Evolutionary conservation across 2,113 vertebrate species (phyloP).

Genomic region (Passer montanus): DNA sequence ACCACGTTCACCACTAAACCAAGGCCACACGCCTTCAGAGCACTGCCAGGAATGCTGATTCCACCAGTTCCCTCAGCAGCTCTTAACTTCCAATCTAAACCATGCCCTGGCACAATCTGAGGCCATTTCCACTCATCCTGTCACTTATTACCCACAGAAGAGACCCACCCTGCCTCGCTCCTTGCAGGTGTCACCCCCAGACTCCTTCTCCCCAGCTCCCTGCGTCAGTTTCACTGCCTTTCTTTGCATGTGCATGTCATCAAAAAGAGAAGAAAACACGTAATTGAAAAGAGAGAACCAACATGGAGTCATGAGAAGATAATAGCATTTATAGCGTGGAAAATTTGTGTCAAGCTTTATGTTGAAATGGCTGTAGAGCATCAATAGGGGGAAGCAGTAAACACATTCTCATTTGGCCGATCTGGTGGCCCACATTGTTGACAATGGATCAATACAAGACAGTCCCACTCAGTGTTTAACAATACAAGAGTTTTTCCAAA

Average conservation of each 20-base stretch:
- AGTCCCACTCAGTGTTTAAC: background rate
- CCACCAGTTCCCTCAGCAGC: background rate
- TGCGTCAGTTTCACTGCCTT: background rate
- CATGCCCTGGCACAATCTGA: background rate
- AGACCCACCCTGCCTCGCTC: rapidly evolving
- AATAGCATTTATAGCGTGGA: background rate
- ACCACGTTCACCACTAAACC: too few relatives aligned
- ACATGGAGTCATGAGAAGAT: background rate
- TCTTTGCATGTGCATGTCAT: background rate
- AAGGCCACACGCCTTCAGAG: background rate
- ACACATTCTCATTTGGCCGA: background rate
- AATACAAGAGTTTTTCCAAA: background rate
- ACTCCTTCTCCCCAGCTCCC: too few relatives aligned
- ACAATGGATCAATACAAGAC: background rate
- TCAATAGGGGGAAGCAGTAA: constrained; percentile 45
- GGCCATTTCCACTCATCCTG: background rate
- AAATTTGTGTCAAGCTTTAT: background rate
- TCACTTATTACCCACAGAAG: background rate
- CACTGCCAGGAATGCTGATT: too few relatives aligned
- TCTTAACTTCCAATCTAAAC: background rate
- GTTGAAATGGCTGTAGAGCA: background rate
- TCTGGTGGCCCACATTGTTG: background rate
- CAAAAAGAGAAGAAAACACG: background rate
- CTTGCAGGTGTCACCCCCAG: background rate
- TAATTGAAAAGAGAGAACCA: background rate